These are phyloP conservation scores for Eupithecia vulgata DNA, from an alignment of 2,888 invertebrate genomes.

Conservation along the genomic window DNA sequence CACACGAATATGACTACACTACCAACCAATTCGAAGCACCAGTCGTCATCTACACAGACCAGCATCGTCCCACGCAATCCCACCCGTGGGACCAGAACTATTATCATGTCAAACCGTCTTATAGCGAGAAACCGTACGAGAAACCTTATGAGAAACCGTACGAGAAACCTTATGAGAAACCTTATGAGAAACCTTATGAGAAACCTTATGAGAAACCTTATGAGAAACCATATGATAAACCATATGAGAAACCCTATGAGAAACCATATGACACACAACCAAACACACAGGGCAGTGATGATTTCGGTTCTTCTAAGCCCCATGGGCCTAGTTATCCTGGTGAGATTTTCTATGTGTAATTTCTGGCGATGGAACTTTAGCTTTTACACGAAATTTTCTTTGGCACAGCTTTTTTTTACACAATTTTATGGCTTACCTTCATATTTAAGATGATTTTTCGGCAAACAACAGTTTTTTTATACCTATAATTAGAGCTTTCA, in stretches of 20 bases:
- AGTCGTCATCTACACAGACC: constrained; percentile 78
- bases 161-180: constrained; percentile 57
- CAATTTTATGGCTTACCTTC: not conserved
- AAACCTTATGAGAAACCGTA: constrained; percentile 49
- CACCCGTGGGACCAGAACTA: constrained; percentile 65
- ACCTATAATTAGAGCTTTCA: no score
- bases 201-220: constrained; percentile 52
- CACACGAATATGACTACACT: constrained; percentile 78
- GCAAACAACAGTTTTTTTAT: not conserved
- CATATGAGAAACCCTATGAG: constrained; percentile 49
- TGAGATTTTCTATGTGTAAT: constrained; percentile 59
- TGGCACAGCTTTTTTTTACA: constrained; percentile 15
- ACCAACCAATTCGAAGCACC: constrained; percentile 80
- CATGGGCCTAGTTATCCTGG: constrained; percentile 75
- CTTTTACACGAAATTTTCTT: constrained; percentile 21
- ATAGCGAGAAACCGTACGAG: constrained; percentile 58
- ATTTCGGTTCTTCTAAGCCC: constrained; percentile 76
- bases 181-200: constrained; percentile 46
- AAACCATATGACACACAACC: constrained; percentile 29
- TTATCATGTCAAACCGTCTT: constrained; percentile 80
- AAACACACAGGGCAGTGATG: constrained; percentile 64
- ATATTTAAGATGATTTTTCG: not conserved
- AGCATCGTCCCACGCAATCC: constrained; percentile 63
- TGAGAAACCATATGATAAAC: constrained; percentile 49
- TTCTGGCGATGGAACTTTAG: constrained; percentile 52